A percentile compares a stretch with the other conserved stretches of the same genome.
Evolutionary conservation across 1,140 invertebrate species (phyloP).

Genomic region (Trachelipus rathkii): DNA sequence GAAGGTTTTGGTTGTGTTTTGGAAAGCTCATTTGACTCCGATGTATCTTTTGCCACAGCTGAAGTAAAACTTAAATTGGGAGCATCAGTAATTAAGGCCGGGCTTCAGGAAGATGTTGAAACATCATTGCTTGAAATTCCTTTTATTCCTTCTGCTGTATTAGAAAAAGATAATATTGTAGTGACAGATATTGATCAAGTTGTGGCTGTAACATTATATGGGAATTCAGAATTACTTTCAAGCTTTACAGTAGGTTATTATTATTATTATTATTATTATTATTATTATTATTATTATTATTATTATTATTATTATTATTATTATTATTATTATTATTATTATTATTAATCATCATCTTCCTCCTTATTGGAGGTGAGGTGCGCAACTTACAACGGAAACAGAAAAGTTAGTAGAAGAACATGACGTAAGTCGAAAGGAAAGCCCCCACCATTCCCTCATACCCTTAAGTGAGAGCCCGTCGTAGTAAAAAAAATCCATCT

Average conservation of each 20-base stretch:
- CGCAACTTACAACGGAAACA: too few relatives aligned
- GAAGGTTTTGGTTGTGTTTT: conserved; percentile 2
- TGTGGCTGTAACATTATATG: not conserved
- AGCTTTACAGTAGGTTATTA: not conserved
- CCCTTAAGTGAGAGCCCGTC: too few relatives aligned
- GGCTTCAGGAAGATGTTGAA: not conserved
- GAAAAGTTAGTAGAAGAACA: too few relatives aligned
- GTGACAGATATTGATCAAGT: not conserved
- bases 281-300: too few relatives aligned
- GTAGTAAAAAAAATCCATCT: too few relatives aligned
- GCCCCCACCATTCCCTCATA: too few relatives aligned
- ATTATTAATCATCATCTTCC: too few relatives aligned
- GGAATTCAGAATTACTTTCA: not conserved
- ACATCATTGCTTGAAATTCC: not conserved
- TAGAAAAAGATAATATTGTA: not conserved
- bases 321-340: too few relatives aligned
- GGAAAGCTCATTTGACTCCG: not conserved
- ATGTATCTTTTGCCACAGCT: not conserved
- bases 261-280: not conserved
- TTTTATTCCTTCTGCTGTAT: not conserved
- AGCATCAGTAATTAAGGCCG: not conserved
- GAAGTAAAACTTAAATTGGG: not conserved
- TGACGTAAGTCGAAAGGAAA: too few relatives aligned
- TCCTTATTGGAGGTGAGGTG: too few relatives aligned
- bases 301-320: too few relatives aligned